These are phyloP conservation scores for Pammene fasciana DNA, from an alignment of 2,888 invertebrate genomes.

Conservation along the genomic window DNA sequence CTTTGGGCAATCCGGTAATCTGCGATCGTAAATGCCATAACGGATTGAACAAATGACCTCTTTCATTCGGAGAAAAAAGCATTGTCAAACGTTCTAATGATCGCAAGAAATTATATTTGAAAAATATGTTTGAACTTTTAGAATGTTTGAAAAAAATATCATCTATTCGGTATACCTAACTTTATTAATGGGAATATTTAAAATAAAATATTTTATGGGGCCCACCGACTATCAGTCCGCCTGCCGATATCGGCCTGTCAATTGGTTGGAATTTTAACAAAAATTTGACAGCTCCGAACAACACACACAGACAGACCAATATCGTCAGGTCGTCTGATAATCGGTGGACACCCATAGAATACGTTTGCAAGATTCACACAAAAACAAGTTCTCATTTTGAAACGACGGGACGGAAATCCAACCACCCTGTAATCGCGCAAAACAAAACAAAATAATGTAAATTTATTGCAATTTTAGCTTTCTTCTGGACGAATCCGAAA, in stretches of 20 bases:
- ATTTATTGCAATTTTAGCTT: not conserved
- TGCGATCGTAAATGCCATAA: conserved; percentile 56
- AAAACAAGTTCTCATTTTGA: not conserved
- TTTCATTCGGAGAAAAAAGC: not conserved
- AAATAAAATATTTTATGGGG: too few relatives aligned
- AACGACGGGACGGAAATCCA: not conserved
- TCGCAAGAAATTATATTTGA: not conserved
- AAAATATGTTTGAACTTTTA: too few relatives aligned
- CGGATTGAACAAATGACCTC: conserved; percentile 50
- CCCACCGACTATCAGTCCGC: too few relatives aligned
- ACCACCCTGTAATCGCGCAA: not conserved
- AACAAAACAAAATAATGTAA: not conserved
- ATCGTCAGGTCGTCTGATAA: too few relatives aligned
- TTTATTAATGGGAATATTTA: too few relatives aligned
- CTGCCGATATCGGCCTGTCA: too few relatives aligned
- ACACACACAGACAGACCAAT: too few relatives aligned
- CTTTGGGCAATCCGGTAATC: conserved; percentile 34
- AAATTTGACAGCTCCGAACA: too few relatives aligned
- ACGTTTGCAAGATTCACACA: not conserved
- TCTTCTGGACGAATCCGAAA: not conserved
- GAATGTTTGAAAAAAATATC: too few relatives aligned
- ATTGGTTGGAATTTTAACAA: too few relatives aligned
- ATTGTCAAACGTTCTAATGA: conserved; percentile 10
- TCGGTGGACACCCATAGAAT: too few relatives aligned
- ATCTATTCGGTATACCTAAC: too few relatives aligned